A percentile compares a stretch with the other conserved stretches of the same genome.
Evolutionary conservation across 2,888 invertebrate species (phyloP).

Genomic region (Lasioglossum oenotherae): DNA sequence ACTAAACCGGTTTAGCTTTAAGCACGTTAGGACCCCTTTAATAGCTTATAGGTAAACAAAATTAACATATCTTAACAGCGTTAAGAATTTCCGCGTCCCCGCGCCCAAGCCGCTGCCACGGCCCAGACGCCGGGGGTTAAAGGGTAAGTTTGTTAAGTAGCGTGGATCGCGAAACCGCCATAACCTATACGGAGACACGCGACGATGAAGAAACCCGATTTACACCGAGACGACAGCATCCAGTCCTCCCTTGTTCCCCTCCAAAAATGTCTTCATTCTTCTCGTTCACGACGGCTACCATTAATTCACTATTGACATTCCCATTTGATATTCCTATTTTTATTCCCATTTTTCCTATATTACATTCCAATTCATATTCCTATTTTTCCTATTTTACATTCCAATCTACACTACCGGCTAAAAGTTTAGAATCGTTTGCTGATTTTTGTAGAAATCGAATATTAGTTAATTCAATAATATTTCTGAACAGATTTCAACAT

Average conservation of each 20-base stretch:
- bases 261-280: not conserved
- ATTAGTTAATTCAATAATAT: too few species aligned
- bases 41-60: slow-evolving; percentile 85
- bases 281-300: not conserved
- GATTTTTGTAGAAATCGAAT: too few species aligned
- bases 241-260: not conserved
- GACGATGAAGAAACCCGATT: slow-evolving; percentile 73
- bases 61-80: slow-evolving; percentile 85
- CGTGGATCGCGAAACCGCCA: slow-evolving; percentile 81
- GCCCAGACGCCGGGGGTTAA: slow-evolving; percentile 68
- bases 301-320: too few species aligned
- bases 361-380: too few species aligned
- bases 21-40: slow-evolving; percentile 84
- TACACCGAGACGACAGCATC: slow-evolving; percentile 41
- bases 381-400: too few species aligned
- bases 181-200: slow-evolving; percentile 80
- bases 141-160: slow-evolving; percentile 84
- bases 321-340: too few species aligned
- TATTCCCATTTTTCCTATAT: too few species aligned
- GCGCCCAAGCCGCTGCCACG: slow-evolving; percentile 38
- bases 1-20: slow-evolving; percentile 84
- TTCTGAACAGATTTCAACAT: too few species aligned
- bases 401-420: too few species aligned
- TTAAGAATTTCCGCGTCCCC: slow-evolving; percentile 82
- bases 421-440: too few species aligned